Percentiles rank a stretch among this genome's conserved stretches.
These are phyloP conservation scores for Electrophaes corylata DNA, from an alignment of 2,888 invertebrate genomes.

Conservation along the genomic window DNA sequence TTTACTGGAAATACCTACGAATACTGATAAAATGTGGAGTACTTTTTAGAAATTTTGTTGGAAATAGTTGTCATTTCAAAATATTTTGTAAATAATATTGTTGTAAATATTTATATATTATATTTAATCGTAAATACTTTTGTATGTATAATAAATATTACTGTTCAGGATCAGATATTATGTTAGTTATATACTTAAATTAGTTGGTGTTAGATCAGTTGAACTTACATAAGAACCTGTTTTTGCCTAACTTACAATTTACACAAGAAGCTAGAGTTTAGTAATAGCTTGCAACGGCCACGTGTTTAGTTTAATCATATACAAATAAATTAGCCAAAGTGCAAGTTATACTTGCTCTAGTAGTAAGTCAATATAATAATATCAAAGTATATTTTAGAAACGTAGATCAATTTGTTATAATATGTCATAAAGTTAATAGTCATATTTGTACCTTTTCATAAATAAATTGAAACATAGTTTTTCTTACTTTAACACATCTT, in stretches of 20 bases:
- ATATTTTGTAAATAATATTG: constrained; percentile 26
- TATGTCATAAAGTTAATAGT: background rate
- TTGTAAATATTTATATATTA: constrained; percentile 19
- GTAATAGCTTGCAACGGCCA: no score
- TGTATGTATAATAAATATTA: background rate
- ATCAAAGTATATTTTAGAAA: no score
- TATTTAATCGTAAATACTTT: constrained; percentile 6
- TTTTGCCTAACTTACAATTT: background rate
- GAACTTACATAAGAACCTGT: background rate
- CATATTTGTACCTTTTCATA: background rate
- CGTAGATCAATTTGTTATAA: no score
- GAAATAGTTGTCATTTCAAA: constrained; percentile 8
- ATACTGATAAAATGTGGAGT: background rate
- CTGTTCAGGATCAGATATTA: background rate
- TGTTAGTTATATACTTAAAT: background rate
- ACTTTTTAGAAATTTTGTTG: constrained; percentile 20
- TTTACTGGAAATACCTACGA: background rate
- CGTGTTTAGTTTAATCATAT: no score
- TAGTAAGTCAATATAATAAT: no score
- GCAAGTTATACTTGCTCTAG: no score
- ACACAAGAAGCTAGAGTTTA: background rate
- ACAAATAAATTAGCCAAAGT: no score
- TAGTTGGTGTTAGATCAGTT: constrained; percentile 1
- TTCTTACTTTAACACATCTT: background rate
- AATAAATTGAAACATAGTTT: background rate